These are phyloP conservation scores for Zoroaster sp. DNA, from an alignment of 53 echinoderm and acorn worm genomes.

Conservation along the genomic window DNA sequence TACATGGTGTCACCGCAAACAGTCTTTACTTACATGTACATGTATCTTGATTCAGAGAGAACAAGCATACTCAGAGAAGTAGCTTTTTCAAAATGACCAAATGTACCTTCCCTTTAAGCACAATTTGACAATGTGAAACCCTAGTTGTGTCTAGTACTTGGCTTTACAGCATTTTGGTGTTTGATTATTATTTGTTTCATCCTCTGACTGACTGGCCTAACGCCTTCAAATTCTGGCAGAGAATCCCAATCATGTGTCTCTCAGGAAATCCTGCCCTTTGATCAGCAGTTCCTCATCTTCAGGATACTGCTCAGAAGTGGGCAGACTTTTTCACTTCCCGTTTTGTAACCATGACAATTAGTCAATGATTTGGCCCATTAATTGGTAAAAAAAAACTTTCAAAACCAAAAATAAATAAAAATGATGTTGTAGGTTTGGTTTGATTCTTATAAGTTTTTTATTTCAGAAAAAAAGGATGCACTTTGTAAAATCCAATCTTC, in stretches of 20 bases:
- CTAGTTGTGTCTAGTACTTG: too few species aligned
- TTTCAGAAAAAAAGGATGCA: not conserved
- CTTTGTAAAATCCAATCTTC: too few species aligned
- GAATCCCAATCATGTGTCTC: not conserved
- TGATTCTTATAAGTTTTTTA: not conserved
- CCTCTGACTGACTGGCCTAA: not conserved
- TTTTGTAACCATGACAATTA: constrained; percentile 27
- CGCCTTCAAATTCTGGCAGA: not conserved
- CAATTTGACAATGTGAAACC: too few species aligned
- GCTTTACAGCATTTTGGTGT: not conserved
- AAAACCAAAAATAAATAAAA: too few species aligned
- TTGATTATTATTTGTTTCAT: not conserved
- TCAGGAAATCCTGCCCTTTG: constrained; percentile 9
- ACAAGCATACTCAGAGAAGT: too few species aligned
- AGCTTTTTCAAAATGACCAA: too few species aligned
- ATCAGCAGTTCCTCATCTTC: constrained; percentile 39
- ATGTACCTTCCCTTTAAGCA: too few species aligned
- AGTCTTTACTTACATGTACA: too few species aligned
- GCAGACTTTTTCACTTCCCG: constrained; percentile 3
- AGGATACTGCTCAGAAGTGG: constrained; percentile 16
- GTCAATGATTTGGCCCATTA: not conserved
- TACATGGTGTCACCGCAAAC: too few species aligned
- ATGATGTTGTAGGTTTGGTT: not conserved
- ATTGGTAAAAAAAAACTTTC: too few species aligned
- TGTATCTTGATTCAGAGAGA: too few species aligned